Base-by-base conservation (phyloP, 2,797 vertebrate species). In the Enteromius mattozi region DNA sequence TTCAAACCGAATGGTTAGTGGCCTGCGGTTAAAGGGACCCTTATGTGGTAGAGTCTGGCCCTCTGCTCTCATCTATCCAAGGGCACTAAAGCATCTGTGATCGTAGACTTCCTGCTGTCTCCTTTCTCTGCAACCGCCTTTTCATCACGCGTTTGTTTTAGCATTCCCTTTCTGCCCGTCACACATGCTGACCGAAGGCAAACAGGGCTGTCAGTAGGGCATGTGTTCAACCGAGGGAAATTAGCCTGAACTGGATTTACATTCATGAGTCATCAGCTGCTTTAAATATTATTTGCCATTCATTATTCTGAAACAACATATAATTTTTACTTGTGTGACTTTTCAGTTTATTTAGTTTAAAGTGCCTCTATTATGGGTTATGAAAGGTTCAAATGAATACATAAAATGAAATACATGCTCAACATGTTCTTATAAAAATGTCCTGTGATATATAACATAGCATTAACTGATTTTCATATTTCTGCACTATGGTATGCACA, bases 61-160 rank as follows among this genome's bases (percentile, higher is more conserved):
- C 24, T 49, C 65, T 82, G 61, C 61, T 61, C 61, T 85, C 84
- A 83, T 85, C 56, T 81, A 72, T 56, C 33, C 78, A 66, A 54
- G 51, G 68, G 47, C 56, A 59, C 65, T 27, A 37, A 5, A 3
- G 17, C 61, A 21, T n/a, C 77, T 83, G 84, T 70, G 77, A 83
- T 86, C 35, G 21, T 40, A 80, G 56, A 83, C 84, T 69, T 66
- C 77, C 66, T 66, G 30, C 70, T 59, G 63, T 51, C 81, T 40
- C 10, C 79, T 75, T 75, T 30, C 14, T 33, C 74, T 70, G 59
- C 70, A 72, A 77, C n/a, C 80, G 88, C 87, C 78, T 87, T 90
- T 89, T 90, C 87, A 88, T 93, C 88, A 83, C 87, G 72, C 81
- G 45, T 78, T 75, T 65, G 65, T 85, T 90, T 88, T 89, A 76